Base-by-base conservation (phyloP, 2,888 invertebrate genomes). In the Meloe dianella region DNA sequence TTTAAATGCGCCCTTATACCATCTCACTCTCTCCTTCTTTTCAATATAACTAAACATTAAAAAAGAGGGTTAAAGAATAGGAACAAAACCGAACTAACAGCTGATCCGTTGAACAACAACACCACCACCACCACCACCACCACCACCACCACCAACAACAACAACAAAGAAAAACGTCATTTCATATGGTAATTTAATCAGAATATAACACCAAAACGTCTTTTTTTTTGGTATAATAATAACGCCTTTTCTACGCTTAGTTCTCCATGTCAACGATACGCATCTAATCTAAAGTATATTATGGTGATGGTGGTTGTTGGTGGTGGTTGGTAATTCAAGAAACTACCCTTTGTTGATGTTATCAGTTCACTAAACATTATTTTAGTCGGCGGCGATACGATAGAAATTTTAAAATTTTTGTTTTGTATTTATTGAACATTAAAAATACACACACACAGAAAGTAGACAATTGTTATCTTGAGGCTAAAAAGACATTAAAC, bases 121-220 rank as follows among this genome's bases (percentile, higher is more conserved):
- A 17, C 41, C n/a, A n/a, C n/a, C n/a, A n/a, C n/a, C n/a, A n/a
- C n/a, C n/a, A n/a, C n/a, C n/a, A n/a, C n/a, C n/a, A n/a, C n/a
- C n/a, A n/a, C n/a, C n/a, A n/a, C n/a, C n/a, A n/a, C n/a, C n/a
- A n/a, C n/a, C n/a, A n/a, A n/a, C n/a, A n/a, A n/a, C n/a, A n/a
- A n/a, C 41, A 2, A 7, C 0, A 14, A 2, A 41, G 8, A 17
- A 41, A n/a, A 41, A n/a, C 7, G 41, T 41, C 17, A 67, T 60
- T 67, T 67, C 62, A 62, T 67, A 67, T 67, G 67, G 64, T 64
- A 67, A 67, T 67, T 67, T 67, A 67, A 67, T 67, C 67, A 67
- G 61, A 59, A 64, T 67, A 7, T n/a, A 67, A 51, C 61, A 64
- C 57, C 24, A 64, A 47, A 57, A 67, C 58, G 67, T 64, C 61